phyloP scores from a whole-genome alignment of 2,888 invertebrate genomes.

The Flexamia atlantica region DNA sequence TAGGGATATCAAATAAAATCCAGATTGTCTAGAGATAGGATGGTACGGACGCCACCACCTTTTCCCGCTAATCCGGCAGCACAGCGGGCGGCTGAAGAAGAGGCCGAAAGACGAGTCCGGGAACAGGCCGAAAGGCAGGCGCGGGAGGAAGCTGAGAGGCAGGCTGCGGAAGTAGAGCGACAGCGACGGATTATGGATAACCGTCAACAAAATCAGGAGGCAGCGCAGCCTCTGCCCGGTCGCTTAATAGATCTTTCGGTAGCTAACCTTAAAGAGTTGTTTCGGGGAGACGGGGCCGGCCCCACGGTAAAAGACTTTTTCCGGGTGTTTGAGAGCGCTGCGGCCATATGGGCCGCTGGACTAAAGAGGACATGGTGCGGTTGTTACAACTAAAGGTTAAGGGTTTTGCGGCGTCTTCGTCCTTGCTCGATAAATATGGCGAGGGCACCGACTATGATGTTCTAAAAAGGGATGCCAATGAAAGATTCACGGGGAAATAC shows the following conservation, averaged over 20 bases:
- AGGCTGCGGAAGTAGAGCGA: no score
- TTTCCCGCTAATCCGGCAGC: no score
- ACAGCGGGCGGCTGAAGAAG: no score
- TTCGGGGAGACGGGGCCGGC: not conserved
- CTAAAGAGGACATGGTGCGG: slow-evolving; percentile 12
- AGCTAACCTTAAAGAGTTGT: not conserved
- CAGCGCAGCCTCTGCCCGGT: no score
- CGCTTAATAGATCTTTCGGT: slow-evolving; percentile 3
- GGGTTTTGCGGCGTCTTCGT: not conserved
- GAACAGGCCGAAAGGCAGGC: no score
- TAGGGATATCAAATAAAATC: no score
- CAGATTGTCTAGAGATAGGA: no score
- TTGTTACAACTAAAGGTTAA: slow-evolving; percentile 5
- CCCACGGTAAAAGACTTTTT: not conserved
- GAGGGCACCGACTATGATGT: not conserved
- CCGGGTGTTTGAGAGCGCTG: not conserved
- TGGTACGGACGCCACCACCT: no score
- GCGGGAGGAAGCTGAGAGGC: no score
- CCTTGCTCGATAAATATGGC: not conserved
- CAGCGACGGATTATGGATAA: no score
- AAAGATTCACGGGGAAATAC: not conserved
- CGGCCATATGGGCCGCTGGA: not conserved
- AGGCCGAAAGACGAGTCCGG: no score
- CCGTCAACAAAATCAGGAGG: no score
- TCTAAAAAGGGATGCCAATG: not conserved